Conservation (phyloP, 2,113 vertebrate species). For the Sialia sialis region DNA sequence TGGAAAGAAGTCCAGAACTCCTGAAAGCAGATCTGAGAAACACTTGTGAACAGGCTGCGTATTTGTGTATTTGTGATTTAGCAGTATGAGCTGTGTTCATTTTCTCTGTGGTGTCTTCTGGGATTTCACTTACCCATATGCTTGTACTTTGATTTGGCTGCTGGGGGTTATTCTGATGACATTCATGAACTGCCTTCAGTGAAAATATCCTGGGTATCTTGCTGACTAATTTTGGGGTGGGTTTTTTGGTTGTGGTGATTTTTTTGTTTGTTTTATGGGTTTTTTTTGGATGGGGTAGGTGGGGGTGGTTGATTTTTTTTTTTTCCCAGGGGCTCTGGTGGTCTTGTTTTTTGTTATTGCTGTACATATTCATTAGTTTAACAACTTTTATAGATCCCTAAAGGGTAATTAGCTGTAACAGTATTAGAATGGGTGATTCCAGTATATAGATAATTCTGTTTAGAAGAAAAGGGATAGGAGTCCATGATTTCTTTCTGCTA, state of each 20-base stretch:
- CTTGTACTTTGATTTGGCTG: background rate
- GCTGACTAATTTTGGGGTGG: background rate
- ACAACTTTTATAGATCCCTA: background rate
- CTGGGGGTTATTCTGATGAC: background rate
- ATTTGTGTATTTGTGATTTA: background rate
- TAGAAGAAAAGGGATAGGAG: background rate
- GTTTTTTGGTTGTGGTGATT: too few relatives aligned
- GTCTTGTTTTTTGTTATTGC: background rate
- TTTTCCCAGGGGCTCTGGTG: background rate
- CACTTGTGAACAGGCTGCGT: background rate
- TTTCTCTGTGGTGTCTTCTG: background rate
- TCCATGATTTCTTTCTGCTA: background rate
- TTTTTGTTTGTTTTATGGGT: too few relatives aligned
- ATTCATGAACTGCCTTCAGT: background rate
- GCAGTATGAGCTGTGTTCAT: background rate
- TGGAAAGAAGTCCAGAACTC: background rate
- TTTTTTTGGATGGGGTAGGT: background rate
- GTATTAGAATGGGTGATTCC: background rate
- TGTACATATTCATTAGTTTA: background rate
- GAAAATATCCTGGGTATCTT: background rate
- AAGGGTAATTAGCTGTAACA: background rate
- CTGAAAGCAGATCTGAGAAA: background rate
- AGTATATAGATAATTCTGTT: background rate
- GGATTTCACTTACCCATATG: background rate
- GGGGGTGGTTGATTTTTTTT: too few relatives aligned